A percentile compares a stretch with the other conserved stretches of the same genome.
Evolutionary conservation across 2,113 vertebrate species (phyloP).

Genomic region (Gymnarchus niloticus): DNA sequence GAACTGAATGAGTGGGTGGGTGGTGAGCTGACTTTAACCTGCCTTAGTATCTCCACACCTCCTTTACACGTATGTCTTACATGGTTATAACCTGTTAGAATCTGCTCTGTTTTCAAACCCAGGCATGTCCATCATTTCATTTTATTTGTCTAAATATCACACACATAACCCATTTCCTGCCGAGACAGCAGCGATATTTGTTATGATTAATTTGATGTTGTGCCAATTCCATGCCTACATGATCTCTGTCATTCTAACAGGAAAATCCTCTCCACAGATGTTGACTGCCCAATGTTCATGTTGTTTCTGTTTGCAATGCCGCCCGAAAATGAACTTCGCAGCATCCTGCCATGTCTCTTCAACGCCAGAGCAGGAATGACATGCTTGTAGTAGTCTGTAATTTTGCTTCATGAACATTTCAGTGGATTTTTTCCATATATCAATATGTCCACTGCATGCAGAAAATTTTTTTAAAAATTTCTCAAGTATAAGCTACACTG

Average conservation of each 20-base stretch:
- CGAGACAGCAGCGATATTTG: not conserved
- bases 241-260: not conserved
- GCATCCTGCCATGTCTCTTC: not conserved
- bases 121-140: not conserved
- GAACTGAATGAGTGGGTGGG: not conserved
- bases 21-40: not conserved
- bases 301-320: not conserved
- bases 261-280: not conserved
- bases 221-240: not conserved
- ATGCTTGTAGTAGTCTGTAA: constrained; percentile 1
- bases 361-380: not conserved
- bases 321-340: not conserved
- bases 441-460: constrained; percentile 23
- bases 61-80: not conserved
- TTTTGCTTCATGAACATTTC: constrained; percentile 10
- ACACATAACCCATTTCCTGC: not conserved
- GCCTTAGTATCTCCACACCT: not conserved
- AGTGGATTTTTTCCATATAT: not conserved
- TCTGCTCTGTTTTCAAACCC: not conserved
- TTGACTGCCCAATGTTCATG: not conserved
- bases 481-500: constrained; percentile 4
- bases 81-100: not conserved
- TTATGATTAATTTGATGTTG: not conserved
- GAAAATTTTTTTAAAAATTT: constrained; percentile 24
- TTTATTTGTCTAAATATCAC: not conserved